phyloP scores from a whole-genome alignment of 2,888 invertebrate species.

The Dryomyza anilis region DNA sequence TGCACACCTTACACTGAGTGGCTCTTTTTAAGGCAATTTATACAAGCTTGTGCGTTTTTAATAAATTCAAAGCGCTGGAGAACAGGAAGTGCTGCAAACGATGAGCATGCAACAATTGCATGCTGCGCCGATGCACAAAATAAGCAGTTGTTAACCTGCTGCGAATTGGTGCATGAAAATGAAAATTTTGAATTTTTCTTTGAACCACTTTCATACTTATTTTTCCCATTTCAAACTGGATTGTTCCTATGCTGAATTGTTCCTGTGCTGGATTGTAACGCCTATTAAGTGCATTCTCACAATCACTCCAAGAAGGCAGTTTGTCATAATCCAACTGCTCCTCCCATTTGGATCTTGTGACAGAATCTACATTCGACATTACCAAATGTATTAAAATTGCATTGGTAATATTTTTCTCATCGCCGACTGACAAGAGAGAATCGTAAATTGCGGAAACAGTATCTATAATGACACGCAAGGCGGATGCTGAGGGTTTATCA shows the following conservation, averaged over 20 bases:
- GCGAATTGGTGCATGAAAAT: not conserved
- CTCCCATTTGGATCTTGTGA: constrained; percentile 26
- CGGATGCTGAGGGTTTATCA: constrained; percentile 28
- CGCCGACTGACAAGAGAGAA: constrained; percentile 31
- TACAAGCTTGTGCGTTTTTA: constrained; percentile 1
- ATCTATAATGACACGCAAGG: constrained; percentile 34
- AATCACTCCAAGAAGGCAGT: constrained; percentile 29
- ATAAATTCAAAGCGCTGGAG: constrained; percentile 4
- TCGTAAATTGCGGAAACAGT: constrained; percentile 32
- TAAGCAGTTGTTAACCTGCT: not conserved
- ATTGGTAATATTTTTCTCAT: constrained; percentile 32
- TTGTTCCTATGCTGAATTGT: constrained; percentile 18
- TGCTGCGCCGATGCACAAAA: constrained; percentile 4
- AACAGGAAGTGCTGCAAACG: not conserved
- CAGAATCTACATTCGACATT: constrained; percentile 29
- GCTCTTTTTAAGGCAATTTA: constrained; percentile 2
- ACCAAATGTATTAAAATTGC: constrained; percentile 35
- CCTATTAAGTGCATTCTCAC: constrained; percentile 27
- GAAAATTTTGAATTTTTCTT: constrained; percentile 1
- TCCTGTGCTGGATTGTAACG: constrained; percentile 23
- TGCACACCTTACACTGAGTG: not conserved
- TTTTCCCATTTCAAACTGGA: not conserved
- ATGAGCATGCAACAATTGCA: not conserved
- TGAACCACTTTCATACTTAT: not conserved
- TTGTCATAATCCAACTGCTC: constrained; percentile 27